Percentiles rank a stretch among this genome's conserved stretches.
These are phyloP conservation scores for Drosophila mauritiana DNA, from an alignment of 1,140 invertebrate genomes.

Conservation along the genomic window DNA sequence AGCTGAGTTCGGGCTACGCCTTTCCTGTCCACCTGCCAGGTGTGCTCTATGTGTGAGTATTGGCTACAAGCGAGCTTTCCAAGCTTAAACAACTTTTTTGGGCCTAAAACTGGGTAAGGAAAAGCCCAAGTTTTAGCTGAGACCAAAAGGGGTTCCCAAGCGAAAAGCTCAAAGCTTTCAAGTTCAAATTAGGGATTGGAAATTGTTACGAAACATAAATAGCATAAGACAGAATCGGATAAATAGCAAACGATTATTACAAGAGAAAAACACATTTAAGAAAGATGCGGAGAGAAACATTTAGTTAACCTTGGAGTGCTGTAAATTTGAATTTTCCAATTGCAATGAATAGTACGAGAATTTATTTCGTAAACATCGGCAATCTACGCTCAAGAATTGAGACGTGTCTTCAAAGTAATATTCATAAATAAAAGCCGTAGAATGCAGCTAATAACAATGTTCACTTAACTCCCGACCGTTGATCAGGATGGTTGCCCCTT, in stretches of 20 bases:
- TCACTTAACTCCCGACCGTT: not conserved
- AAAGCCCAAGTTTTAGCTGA: not conserved
- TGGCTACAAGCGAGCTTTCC: not conserved
- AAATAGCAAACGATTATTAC: no score
- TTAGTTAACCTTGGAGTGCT: no score
- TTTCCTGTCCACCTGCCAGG: slow-evolving; percentile 47
- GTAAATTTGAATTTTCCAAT: no score
- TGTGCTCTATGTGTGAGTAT: slow-evolving; percentile 58
- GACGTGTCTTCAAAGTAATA: no score
- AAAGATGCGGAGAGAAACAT: no score
- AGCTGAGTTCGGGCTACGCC: slow-evolving; percentile 66
- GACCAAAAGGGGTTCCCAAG: not conserved
- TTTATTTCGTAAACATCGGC: no score
- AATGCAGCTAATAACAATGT: not conserved
- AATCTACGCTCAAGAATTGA: no score
- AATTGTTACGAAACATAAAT: no score
- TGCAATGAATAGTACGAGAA: no score
- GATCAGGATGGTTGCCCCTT: not conserved
- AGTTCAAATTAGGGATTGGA: not conserved
- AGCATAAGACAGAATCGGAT: no score
- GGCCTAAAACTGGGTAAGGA: not conserved
- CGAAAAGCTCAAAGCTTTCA: not conserved
- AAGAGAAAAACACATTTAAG: no score
- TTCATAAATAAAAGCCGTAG: not conserved
- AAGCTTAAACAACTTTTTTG: not conserved